Evolutionary conservation across 2,888 invertebrate species (phyloP), one percentile per base, ranked within the genome.

Genomic region (Mythimna vitellina): DNA sequence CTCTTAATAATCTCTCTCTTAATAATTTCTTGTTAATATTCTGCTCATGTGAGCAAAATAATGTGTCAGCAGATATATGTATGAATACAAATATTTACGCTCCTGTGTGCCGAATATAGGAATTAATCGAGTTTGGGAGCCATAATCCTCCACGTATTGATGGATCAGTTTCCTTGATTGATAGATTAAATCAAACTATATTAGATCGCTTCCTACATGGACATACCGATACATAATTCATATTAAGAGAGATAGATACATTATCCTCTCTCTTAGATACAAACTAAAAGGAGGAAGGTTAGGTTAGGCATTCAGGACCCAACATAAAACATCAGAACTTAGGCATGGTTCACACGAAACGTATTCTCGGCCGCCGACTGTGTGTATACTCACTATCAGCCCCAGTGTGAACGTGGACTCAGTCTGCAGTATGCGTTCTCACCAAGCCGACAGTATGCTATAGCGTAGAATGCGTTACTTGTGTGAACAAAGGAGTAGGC

Each of bases 81-180:
- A 69, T 66, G 69, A 83, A 80, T 79, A 83, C 70, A 83, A 82
- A 83, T 80, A 83, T 65, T 53, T 35, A 56, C 53, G 53, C 32
- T 70, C 35, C 57, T 71, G 22, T 29, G 70, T 65, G 53, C 57
- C 62, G 72, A 80, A 86, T 71, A 76, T 74, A 64, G 25, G 32
- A 49, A 69, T 69, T 83, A 76, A 80, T 75, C 69, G 64, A 72
- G 71, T 76, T 64, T 65, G 38, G 73, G 46, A 76, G 65, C 65
- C 66, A 35, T 69, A 62, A 73, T 81, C 75, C 73, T 70, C 42
- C 58, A 42, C 32, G 42, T 53, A 65, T 69, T 65, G 70, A 81
- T 76, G 54, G 78, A 72, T 81, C 61, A 73, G 38, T 61, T 12
- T 54, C 35, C 68, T 49, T 75, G 83, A 83, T 85, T 83, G 69